Evolutionary conservation across 2,888 invertebrate genomes (phyloP), one percentile per base, ranked within the genome.

Genomic region (Lampropteryx suffumata): DNA sequence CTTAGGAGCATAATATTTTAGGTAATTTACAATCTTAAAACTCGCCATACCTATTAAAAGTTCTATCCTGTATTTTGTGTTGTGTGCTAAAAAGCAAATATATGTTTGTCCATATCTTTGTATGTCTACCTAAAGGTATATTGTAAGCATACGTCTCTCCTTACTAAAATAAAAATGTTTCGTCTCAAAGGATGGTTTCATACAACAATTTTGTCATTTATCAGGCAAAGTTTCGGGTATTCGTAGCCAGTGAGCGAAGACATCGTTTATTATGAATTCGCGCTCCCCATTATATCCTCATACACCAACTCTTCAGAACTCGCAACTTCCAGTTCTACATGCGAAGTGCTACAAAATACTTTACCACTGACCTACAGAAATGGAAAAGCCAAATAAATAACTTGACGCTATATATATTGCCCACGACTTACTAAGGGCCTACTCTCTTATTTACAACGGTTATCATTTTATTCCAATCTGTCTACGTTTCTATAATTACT

Each of bases 321-420:
- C 60, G 60, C 53, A 65, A 75, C 69, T 75, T 75, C 17, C 62
- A 53, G 59, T 64, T 65, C 59, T 58, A 62, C 61, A 63, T 60
- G 61, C 62, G 66, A 71, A 71, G 67, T 69, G 71, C 67, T 77
- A 69, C 70, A 69, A 70, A 57, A 76, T 63, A 65, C 58, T 61
- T 39, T 9, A 21, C 47, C 65, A 30, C 3, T 21, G 65, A 67
- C 9, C 13, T 26, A 30, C 1, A 11, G 11, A 7, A 1, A 27
- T 44, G 26, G 44, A 49, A 56, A 1, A 39, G 32, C 10, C 0
- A n/a, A 9, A 17, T 7, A 6, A 28, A 17, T 17, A 17, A 17
- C 17, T 17, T n/a, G n/a, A n/a, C n/a, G n/a, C n/a, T n/a, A n/a
- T n/a, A n/a, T n/a, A n/a, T n/a, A n/a, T n/a, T n/a, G n/a, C n/a